These are phyloP conservation scores for Onychomys torridus DNA, from an alignment of 2,797 vertebrate genomes.

Conservation along the genomic window DNA sequence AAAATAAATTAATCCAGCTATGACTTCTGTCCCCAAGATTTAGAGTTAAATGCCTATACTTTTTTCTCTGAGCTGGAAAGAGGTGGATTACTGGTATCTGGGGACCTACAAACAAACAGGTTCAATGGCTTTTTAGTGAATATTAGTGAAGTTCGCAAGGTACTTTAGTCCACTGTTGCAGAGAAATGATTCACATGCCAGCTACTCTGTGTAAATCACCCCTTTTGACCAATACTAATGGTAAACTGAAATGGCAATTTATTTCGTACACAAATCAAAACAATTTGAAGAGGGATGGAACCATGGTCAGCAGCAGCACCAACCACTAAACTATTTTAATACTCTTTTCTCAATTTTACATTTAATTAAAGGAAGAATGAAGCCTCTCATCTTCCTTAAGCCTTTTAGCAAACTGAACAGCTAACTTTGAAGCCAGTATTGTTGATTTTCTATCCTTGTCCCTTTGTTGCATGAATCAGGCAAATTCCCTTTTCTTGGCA, in stretches of 20 bases:
- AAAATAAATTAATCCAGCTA: slow-evolving; percentile 83
- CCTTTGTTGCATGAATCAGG: background rate
- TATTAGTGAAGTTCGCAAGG: slow-evolving; percentile 10
- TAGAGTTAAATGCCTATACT: slow-evolving; percentile 75
- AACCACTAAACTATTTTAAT: background rate
- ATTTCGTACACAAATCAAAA: slow-evolving; percentile 13
- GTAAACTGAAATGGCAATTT: slow-evolving; percentile 68
- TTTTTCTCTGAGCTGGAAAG: slow-evolving; percentile 72
- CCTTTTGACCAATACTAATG: slow-evolving; percentile 73
- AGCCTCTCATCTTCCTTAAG: slow-evolving; percentile 54
- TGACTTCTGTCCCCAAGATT: slow-evolving; percentile 66
- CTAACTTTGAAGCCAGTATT: slow-evolving; percentile 74
- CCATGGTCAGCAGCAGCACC: slow-evolving; percentile 39
- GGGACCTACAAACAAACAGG: slow-evolving; percentile 84
- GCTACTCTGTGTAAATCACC: slow-evolving; percentile 68
- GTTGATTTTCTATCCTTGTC: background rate
- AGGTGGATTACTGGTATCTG: slow-evolving; percentile 79
- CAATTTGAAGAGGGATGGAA: background rate
- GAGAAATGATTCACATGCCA: slow-evolving; percentile 55
- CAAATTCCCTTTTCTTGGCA: background rate
- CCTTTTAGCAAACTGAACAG: slow-evolving; percentile 73
- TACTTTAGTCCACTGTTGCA: slow-evolving; percentile 54
- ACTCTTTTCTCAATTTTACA: slow-evolving; percentile 40
- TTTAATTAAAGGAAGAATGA: slow-evolving; percentile 61
- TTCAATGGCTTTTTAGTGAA: slow-evolving; percentile 80